These are phyloP conservation scores for Drosophila serrata DNA, from an alignment of 1,140 invertebrate genomes.

Conservation along the genomic window DNA sequence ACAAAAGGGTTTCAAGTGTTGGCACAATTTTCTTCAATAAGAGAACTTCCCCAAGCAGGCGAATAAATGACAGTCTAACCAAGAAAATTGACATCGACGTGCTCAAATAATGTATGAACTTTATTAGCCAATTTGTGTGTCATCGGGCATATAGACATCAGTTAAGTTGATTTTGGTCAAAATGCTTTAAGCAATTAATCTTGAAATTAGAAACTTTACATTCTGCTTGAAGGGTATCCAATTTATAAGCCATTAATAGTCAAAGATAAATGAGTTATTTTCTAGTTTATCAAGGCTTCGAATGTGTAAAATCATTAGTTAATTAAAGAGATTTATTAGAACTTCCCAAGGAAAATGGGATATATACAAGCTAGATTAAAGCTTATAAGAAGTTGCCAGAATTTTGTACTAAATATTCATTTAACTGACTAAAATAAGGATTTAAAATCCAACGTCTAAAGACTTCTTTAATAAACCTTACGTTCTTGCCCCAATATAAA, in stretches of 20 bases:
- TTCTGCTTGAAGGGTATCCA: not conserved
- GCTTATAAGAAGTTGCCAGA: too few species aligned
- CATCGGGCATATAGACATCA: not conserved
- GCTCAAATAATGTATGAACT: conserved; percentile 34
- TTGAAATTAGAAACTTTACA: not conserved
- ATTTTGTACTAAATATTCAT: not conserved
- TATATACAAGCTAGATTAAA: not conserved
- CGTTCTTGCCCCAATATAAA: not conserved
- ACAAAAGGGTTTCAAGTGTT: conserved; percentile 50
- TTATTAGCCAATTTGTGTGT: conserved; percentile 39
- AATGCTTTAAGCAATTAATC: conserved; percentile 10
- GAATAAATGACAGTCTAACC: conserved; percentile 25
- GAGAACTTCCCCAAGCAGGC: conserved; percentile 15
- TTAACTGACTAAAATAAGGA: not conserved
- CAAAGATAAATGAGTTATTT: not conserved
- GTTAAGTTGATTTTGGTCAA: conserved; percentile 5
- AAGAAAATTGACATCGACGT: conserved; percentile 20
- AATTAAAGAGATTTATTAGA: not conserved
- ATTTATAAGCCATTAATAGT: not conserved
- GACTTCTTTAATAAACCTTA: not conserved
- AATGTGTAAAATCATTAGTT: not conserved
- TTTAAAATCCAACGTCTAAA: not conserved
- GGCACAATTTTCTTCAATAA: conserved; percentile 21
- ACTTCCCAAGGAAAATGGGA: not conserved
- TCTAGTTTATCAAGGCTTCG: not conserved